These are phyloP conservation scores for Cryptotis parvus DNA, from an alignment of 2,113 vertebrate genomes.

Conservation along the genomic window DNA sequence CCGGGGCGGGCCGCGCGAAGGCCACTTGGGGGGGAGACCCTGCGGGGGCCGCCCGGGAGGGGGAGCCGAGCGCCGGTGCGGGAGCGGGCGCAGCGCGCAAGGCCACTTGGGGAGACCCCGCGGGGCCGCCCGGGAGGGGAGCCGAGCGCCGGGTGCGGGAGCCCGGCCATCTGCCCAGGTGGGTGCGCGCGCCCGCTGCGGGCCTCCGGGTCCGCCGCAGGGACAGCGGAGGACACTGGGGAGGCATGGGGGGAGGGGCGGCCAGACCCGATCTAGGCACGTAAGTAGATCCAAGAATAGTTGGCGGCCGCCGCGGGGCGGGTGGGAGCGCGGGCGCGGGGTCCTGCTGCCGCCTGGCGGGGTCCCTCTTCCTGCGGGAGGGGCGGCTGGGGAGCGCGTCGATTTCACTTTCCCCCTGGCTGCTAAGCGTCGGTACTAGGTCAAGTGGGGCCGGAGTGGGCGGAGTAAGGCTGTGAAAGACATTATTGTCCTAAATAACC, in stretches of 20 bases:
- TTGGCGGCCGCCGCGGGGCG: slow-evolving; percentile 52
- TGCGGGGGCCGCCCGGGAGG: slow-evolving; percentile 58
- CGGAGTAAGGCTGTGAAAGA: slow-evolving; percentile 74
- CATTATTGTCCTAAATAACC: slow-evolving; percentile 81
- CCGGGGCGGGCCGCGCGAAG: slow-evolving; percentile 57
- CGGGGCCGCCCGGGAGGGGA: slow-evolving; percentile 57
- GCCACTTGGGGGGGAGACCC: too few relatives aligned
- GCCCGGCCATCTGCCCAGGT: slow-evolving; percentile 57
- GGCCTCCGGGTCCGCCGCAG: not conserved
- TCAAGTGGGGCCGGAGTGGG: slow-evolving; percentile 65
- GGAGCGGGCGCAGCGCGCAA: slow-evolving; percentile 14
- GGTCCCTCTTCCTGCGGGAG: not conserved
- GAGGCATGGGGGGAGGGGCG: not conserved
- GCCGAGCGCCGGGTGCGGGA: slow-evolving; percentile 60
- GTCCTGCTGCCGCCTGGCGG: not conserved
- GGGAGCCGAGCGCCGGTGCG: accelerated
- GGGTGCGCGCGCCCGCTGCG: not conserved
- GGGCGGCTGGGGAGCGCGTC: not conserved
- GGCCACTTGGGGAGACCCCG: slow-evolving; percentile 77
- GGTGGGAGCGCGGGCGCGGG: not conserved
- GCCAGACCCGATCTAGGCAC: slow-evolving; percentile 28
- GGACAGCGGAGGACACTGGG: accelerated
- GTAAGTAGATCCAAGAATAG: slow-evolving; percentile 60
- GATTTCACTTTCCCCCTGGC: not conserved
- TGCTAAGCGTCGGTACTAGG: slow-evolving; percentile 60